Base-by-base conservation (phyloP, 2,113 vertebrate genomes). In the Agapornis roseicollis region DNA sequence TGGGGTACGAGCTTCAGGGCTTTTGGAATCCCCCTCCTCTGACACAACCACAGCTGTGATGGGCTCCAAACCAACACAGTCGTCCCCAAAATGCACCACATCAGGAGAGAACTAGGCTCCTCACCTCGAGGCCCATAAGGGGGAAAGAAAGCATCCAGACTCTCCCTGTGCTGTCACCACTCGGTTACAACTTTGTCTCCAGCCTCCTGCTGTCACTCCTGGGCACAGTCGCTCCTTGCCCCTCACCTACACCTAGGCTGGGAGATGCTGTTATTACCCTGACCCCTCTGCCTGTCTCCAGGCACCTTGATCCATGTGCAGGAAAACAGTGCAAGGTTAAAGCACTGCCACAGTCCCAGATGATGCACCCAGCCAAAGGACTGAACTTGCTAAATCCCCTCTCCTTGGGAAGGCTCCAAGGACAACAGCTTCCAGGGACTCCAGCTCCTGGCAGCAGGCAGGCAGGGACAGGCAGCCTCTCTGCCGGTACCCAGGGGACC, bases 291-390 rank as follows among this genome's bases (percentile, higher is more conserved):
- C 20, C 50, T 47, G 33, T 41, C 74, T 61, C 89, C 4, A 2
- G 64, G 33, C 27, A 70, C 35, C 22, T 31, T 44, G 72, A 73
- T 37, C 70, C 76, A 73, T 0, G 0, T 11, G 65, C 53, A 66
- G 29, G 64, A 58, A 19, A 31, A 56, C 68, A 77, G 68, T 11
- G 3, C 42, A 35, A 60, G 49, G 64, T 33, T n/a, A n/a, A 76
- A 64, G 35, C 1, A 0, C 14, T 29, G 19, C 52, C 7, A 4
- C 11, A 8, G 28, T 11, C 44, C 29, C 18, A 0, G 0, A 11
- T 1, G 3, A 10, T 2, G 35, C 25, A 64, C 9, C 7, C 28
- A 23, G 50, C 37, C 73, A 33, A n/a, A 89, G 19, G 20, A 70
- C 37, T 4, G 5, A 47, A 25, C 22, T 60, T 18, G 8, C 64